A percentile compares a stretch with the other conserved stretches of the same genome.
Conservation (phyloP, 2,888 invertebrate genomes). For the Lordiphosa andalusiaca region DNA sequence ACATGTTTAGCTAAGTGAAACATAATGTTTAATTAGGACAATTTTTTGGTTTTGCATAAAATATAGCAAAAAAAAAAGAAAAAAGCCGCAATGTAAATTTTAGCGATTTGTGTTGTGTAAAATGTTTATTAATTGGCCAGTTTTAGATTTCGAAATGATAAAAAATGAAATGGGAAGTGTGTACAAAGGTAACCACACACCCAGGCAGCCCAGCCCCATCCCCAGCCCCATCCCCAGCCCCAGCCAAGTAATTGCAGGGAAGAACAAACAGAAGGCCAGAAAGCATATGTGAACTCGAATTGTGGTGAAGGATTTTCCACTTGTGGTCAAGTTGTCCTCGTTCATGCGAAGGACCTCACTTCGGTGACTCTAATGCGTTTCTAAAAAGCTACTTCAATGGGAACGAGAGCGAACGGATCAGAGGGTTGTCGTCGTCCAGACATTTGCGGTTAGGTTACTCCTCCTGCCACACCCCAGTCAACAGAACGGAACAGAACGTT, state of each 20-base stretch:
- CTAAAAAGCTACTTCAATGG: slow-evolving; percentile 43
- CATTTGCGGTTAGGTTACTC: slow-evolving; percentile 63
- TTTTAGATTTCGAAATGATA: slow-evolving; percentile 7
- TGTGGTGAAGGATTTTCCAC: slow-evolving; percentile 43
- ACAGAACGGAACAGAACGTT: slow-evolving; percentile 15
- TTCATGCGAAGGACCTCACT: neutral
- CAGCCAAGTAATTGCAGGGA: neutral
- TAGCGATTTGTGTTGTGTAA: slow-evolving; percentile 35
- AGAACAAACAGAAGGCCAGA: slow-evolving; percentile 3
- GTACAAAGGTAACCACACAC: slow-evolving; percentile 17
- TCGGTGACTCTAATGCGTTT: slow-evolving; percentile 53
- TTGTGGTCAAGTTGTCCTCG: slow-evolving; percentile 45
- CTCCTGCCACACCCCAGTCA: too few relatives aligned
- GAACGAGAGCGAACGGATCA: slow-evolving; percentile 21
- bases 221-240: too few relatives aligned
- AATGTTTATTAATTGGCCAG: slow-evolving; percentile 53
- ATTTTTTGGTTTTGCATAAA: slow-evolving; percentile 16
- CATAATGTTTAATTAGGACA: slow-evolving; percentile 55
- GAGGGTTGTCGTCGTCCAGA: slow-evolving; percentile 29
- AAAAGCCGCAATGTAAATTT: slow-evolving; percentile 57
- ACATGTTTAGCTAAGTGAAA: slow-evolving; percentile 29
- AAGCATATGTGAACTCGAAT: slow-evolving; percentile 33
- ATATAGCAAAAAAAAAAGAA: slow-evolving; percentile 36
- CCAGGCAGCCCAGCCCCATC: neutral
- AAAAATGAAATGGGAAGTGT: slow-evolving; percentile 5